Percentiles rank a stretch among this genome's conserved stretches.
Conservation (phyloP, 2,888 invertebrate species). For the Dermolepida albohirtum region DNA sequence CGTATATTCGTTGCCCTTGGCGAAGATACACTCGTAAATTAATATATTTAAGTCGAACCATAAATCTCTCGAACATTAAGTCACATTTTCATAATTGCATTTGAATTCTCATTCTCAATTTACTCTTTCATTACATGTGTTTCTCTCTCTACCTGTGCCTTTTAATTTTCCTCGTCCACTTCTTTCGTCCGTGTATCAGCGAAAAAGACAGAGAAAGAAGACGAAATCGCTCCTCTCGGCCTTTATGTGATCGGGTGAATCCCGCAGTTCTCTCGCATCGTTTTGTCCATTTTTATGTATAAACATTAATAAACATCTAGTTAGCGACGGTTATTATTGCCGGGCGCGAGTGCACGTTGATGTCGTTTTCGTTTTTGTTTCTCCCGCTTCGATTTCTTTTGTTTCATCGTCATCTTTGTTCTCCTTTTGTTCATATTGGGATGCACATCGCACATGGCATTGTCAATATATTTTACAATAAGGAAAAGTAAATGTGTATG, state of each 20-base stretch:
- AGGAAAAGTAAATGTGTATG: no score
- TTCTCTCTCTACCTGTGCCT: conserved; percentile 9
- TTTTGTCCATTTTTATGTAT: conserved; percentile 44
- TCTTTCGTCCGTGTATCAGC: neutral
- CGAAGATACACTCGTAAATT: conserved; percentile 59
- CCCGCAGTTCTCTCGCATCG: conserved; percentile 40
- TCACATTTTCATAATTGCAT: conserved; percentile 66
- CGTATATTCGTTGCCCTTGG: conserved; percentile 34
- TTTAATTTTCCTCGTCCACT: neutral
- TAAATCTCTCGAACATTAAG: conserved; percentile 65
- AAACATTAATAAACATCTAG: conserved; percentile 43
- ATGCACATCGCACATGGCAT: conserved; percentile 1
- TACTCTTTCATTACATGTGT: conserved; percentile 17
- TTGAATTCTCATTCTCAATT: conserved; percentile 54
- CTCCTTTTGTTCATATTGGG: neutral
- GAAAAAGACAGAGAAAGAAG: conserved; percentile 12
- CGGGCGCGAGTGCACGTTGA: conserved; percentile 17
- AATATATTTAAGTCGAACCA: conserved; percentile 65
- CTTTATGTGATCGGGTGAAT: conserved; percentile 40
- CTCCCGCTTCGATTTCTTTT: conserved; percentile 14
- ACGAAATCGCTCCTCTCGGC: no score
- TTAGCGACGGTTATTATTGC: conserved; percentile 37
- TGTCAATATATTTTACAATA: conserved; percentile 4
- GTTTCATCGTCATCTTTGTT: neutral
- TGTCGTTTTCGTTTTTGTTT: conserved; percentile 23